Conservation (phyloP, 2,888 invertebrate species). For the Thalpophila matura region DNA sequence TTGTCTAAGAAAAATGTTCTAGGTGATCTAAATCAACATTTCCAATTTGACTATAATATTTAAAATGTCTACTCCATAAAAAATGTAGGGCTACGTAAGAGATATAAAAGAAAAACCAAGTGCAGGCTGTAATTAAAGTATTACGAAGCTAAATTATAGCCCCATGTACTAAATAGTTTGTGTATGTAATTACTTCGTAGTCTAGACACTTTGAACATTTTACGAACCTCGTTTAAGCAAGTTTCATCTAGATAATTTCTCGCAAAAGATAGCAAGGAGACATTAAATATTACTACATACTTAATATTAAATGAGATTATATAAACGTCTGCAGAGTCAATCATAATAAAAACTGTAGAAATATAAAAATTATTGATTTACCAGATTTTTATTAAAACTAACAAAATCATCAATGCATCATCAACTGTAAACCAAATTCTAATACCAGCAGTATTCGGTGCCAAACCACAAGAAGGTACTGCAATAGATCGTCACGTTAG, state of each 20-base stretch:
- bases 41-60: too few relatives aligned
- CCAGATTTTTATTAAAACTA: background rate
- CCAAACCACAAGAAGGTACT: conserved; percentile 7
- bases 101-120: background rate
- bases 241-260: background rate
- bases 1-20: too few relatives aligned
- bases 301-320: background rate
- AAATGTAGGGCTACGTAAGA: too few relatives aligned
- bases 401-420: conserved; percentile 28
- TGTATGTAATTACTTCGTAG: conserved; percentile 12
- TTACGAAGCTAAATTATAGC: background rate
- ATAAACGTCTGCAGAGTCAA: background rate
- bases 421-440: too few relatives aligned
- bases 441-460: conserved; percentile 5
- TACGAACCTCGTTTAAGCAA: background rate
- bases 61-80: too few relatives aligned
- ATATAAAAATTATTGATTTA: conserved; percentile 16
- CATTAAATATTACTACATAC: background rate
- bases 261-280: background rate
- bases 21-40: too few relatives aligned
- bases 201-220: conserved; percentile 20
- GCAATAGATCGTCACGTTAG: background rate
- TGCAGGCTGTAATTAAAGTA: background rate
- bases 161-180: background rate
- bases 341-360: background rate